These are phyloP conservation scores for Microtus pennsylvanicus DNA, from an alignment of 2,113 vertebrate species.

Conservation along the genomic window DNA sequence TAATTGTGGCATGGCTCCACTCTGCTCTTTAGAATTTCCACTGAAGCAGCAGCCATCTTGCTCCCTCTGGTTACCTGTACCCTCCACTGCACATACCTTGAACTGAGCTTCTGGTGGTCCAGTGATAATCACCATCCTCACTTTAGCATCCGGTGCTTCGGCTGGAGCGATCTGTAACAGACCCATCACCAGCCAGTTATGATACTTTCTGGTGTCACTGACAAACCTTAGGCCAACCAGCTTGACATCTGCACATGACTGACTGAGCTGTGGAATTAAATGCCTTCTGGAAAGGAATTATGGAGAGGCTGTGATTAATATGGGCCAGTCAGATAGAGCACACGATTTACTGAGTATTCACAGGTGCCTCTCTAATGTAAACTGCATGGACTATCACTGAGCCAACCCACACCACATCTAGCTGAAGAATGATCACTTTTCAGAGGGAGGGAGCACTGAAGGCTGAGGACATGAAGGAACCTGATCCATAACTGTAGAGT, in stretches of 20 bases:
- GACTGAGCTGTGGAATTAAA: not conserved
- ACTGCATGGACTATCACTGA: not conserved
- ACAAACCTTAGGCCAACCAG: not conserved
- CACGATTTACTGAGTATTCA: not conserved
- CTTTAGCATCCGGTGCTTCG: constrained; percentile 95
- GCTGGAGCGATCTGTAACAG: constrained; percentile 95
- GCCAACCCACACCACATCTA: not conserved
- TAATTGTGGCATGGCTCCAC: not conserved
- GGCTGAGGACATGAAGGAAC: not conserved
- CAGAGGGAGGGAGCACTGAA: not conserved
- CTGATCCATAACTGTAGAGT: not conserved
- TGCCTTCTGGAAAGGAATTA: constrained; percentile 13
- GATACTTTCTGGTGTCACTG: not conserved
- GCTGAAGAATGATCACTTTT: not conserved
- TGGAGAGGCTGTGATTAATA: not conserved
- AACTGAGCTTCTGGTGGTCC: constrained; percentile 99
- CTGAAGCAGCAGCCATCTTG: not conserved
- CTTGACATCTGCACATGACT: not conserved
- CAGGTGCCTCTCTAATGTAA: not conserved
- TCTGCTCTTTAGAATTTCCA: not conserved
- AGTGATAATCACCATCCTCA: constrained; percentile 97
- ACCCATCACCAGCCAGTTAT: constrained; percentile 63
- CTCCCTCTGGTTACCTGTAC: not conserved
- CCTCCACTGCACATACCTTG: constrained; percentile 89
- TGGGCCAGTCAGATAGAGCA: not conserved